Conservation (phyloP, 2,797 vertebrate species). For the Argya squamiceps region DNA sequence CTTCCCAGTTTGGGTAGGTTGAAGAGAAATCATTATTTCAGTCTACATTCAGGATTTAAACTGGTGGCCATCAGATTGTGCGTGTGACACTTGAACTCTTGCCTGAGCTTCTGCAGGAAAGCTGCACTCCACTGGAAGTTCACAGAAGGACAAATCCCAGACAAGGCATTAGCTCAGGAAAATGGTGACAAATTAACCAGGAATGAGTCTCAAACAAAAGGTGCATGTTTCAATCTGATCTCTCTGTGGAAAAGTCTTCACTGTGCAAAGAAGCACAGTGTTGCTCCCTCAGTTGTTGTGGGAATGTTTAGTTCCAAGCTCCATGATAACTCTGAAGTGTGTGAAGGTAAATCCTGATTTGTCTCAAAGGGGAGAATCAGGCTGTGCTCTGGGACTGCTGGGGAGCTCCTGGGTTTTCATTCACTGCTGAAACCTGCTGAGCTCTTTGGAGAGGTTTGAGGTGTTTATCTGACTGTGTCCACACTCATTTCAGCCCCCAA, state of each 20-base stretch:
- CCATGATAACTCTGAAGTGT: not conserved
- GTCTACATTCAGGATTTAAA: fast-evolving
- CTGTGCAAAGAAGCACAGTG: not conserved
- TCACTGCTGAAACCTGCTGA: not conserved
- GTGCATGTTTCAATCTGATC: not conserved
- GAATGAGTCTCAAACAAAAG: not conserved
- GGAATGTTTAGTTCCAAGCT: not conserved
- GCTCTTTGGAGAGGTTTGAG: not conserved
- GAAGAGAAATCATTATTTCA: not conserved
- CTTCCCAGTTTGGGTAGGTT: not conserved
- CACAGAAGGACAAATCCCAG: not conserved
- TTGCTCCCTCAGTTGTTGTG: not conserved
- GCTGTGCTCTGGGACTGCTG: not conserved
- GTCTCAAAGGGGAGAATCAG: not conserved
- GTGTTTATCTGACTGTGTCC: not conserved
- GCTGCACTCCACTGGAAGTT: not conserved
- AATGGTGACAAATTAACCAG: not conserved
- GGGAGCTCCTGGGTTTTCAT: not conserved
- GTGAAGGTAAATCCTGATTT: not conserved
- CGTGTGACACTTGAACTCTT: not conserved
- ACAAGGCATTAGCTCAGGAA: not conserved
- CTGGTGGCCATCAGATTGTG: not conserved
- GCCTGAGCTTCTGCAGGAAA: not conserved
- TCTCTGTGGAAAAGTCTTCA: not conserved
- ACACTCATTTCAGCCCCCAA: not conserved